Evolutionary conservation across 2,888 invertebrate species (phyloP).

Genomic region (Lamproptera curius): DNA sequence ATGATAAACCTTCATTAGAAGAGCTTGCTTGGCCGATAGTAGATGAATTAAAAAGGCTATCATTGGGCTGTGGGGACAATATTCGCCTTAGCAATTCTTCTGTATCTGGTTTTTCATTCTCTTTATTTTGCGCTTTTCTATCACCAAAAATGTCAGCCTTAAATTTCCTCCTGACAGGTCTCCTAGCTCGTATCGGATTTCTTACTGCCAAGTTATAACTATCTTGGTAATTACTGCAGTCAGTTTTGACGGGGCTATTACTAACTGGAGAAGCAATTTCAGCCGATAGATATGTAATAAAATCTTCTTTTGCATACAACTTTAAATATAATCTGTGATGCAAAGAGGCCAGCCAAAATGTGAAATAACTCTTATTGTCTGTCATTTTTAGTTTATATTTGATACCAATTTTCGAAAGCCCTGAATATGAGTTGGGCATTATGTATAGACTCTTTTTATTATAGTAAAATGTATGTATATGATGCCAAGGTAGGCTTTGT

Average conservation of each 20-base stretch:
- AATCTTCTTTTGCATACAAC: conserved; percentile 84
- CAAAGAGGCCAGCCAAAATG: conserved; percentile 86
- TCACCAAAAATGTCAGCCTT: conserved; percentile 70
- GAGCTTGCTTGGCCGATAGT: conserved; percentile 48
- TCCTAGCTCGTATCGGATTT: conserved; percentile 55
- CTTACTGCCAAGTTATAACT: conserved; percentile 73
- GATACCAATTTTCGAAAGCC: conserved; percentile 76
- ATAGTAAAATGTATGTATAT: conserved; percentile 86
- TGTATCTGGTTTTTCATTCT: conserved; percentile 81
- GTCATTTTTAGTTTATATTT: conserved; percentile 87
- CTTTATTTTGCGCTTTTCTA: conserved; percentile 81
- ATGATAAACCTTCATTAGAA: conserved; percentile 68
- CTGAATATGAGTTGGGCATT: conserved; percentile 74
- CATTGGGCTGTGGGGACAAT: conserved; percentile 51
- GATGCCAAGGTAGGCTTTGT: conserved; percentile 80
- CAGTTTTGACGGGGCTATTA: conserved; percentile 44
- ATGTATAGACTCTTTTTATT: conserved; percentile 85
- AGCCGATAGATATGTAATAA: conserved; percentile 80
- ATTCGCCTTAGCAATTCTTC: conserved; percentile 61
- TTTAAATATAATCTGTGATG: conserved; percentile 88
- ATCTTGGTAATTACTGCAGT: conserved; percentile 71
- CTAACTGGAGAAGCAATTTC: conserved; percentile 76
- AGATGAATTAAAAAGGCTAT: conserved; percentile 38
- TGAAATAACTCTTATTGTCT: conserved; percentile 86
- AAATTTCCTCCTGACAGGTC: conserved; percentile 72